Base-by-base conservation (phyloP, 2,113 vertebrate species). In the Cynopterus brachyotis region DNA sequence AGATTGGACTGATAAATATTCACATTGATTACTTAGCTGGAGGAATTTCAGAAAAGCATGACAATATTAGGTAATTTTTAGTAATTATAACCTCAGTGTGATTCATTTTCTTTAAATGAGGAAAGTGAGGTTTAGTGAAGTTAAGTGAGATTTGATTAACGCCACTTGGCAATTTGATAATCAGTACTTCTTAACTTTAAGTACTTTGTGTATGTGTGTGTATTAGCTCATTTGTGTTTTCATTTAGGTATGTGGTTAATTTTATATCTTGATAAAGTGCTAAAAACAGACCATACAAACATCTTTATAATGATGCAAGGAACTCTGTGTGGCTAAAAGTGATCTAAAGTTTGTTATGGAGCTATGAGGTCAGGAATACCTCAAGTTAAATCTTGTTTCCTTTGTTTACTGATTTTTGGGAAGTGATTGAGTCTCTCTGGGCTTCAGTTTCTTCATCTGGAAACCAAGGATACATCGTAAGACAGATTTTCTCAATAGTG, bases 81-180 rank as follows among this genome's bases (percentile, higher is more conserved):
- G 40, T 87, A 59, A 86, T 83, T 92, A 73, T 83, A 83, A 91
- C 45, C 20, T 90, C 20, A 78, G 35, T 32, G 32, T 60, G 64
- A 96, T 69, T 86, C n/a, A 45, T 69, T 91, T 88, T 95, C 82
- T 89, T 80, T 87, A 89, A 84, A 89, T 90, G 32, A 55, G 32
- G 35, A 84, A 83, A 96, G 26, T 59, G 16, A 30, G 64, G 32
- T 78, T 60, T 78, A 83, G 64, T 32, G 42, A 89, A 45, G 3
- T 26, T 88, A 64, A 83, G 17, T 69, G 53, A 91, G 59, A 91
- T 35, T 89, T 80, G 32, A 42, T 79, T 47, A 79, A 73, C 9
- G 30, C 24, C 10, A 42, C 55, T 32, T 9, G 13, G 16, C 67
- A 90, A 87, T 83, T 75, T 83, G 70, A 50, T 76, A 79, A 53